These are phyloP conservation scores for Neodontobutis hainanensis DNA, from an alignment of 2,113 vertebrate genomes.

Conservation along the genomic window DNA sequence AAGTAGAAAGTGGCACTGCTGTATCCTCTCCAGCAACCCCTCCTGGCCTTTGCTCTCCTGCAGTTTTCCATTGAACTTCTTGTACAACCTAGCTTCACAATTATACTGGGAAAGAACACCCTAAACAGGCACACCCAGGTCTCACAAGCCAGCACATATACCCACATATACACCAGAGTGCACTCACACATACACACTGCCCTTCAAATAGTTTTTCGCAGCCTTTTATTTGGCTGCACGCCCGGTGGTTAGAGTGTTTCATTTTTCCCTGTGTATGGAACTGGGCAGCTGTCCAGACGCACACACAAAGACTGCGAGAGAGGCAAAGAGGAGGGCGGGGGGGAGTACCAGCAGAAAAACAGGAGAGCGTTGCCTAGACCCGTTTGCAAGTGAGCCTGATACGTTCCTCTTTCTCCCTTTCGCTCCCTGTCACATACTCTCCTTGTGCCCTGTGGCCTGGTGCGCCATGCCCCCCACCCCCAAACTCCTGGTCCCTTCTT, in stretches of 20 bases:
- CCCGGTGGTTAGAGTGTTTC: slow-evolving; percentile 83
- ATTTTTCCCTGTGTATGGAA: slow-evolving; percentile 87
- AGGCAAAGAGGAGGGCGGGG: slow-evolving; percentile 39
- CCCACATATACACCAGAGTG: slow-evolving; percentile 43
- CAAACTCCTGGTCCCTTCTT: slow-evolving; percentile 55
- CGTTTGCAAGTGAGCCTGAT: slow-evolving; percentile 79
- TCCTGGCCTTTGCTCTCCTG: slow-evolving; percentile 45
- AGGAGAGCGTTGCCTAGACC: slow-evolving; percentile 68
- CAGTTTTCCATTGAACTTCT: slow-evolving; percentile 59
- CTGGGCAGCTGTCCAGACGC: slow-evolving; percentile 97
- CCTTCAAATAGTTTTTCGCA: slow-evolving; percentile 80
- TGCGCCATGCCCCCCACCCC: slow-evolving; percentile 43
- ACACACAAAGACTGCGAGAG: slow-evolving; percentile 75
- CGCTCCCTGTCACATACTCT: slow-evolving; percentile 58
- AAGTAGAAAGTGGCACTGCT: slow-evolving; percentile 29
- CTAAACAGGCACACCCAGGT: slow-evolving; percentile 76
- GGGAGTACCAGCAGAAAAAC: slow-evolving; percentile 63
- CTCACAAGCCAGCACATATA: slow-evolving; percentile 57
- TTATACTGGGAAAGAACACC: slow-evolving; percentile 69
- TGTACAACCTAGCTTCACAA: slow-evolving; percentile 57
- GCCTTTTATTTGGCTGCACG: slow-evolving; percentile 82
- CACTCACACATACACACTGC: slow-evolving; percentile 70
- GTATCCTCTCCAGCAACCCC: slow-evolving; percentile 29
- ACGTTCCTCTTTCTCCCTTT: slow-evolving; percentile 67
- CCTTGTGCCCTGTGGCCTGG: slow-evolving; percentile 70